Evolutionary conservation across 1,140 invertebrate species (phyloP).

Genomic region (Rhizoglyphus robini): DNA sequence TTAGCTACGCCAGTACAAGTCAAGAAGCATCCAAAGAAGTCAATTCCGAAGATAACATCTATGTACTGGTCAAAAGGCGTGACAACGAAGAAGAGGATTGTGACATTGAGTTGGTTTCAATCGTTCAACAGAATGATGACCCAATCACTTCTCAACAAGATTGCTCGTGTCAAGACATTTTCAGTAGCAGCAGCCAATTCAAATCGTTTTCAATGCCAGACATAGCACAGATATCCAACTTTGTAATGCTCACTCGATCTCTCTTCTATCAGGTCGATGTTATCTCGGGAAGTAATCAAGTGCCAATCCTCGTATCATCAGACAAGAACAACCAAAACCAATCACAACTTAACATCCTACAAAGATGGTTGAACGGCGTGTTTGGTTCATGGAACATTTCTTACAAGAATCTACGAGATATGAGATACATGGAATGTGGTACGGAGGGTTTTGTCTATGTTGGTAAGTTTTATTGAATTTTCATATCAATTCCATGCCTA

Average conservation of each 20-base stretch:
- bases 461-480: constrained; percentile 36
- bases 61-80: no score
- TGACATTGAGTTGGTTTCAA: background rate
- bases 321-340: background rate
- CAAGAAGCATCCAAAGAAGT: no score
- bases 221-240: background rate
- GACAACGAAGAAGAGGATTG: background rate
- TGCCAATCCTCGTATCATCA: background rate
- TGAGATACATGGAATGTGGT: constrained; percentile 84
- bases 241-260: background rate
- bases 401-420: constrained; percentile 76
- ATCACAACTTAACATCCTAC: background rate
- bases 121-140: background rate
- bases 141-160: no score
- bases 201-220: background rate
- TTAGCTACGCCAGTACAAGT: no score
- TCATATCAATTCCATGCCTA: background rate
- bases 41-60: no score
- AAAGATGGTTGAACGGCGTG: constrained; percentile 57
- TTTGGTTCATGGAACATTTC: constrained; percentile 86
- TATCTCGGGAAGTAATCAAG: no score
- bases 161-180: no score
- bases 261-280: background rate
- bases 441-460: constrained; percentile 92
- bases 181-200: background rate